Base-by-base conservation (phyloP, 2,888 invertebrate species). In the Tachystola acroxantha region DNA sequence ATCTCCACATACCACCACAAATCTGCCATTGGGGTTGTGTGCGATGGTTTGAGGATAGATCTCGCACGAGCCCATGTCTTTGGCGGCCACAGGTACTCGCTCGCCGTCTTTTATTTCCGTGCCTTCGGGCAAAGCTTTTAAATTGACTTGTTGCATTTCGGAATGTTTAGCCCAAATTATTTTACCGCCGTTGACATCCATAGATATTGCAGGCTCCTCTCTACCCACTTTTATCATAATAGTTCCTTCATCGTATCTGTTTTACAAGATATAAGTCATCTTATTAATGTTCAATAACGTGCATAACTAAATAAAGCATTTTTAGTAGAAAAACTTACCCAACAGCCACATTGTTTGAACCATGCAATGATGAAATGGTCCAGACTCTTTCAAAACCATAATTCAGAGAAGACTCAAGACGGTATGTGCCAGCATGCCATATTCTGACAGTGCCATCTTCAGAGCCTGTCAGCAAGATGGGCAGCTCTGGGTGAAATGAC, bases 61-160 rank as follows among this genome's bases (percentile, higher is more conserved):
- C 81, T 99, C 99, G 72, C 99, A 99, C 4, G 97, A 96, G 1
- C 99, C 99, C 96, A 99, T 97, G 65, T 99, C 99, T 73, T 99
- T 99, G 0, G 98, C 95, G 2, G 95, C 94, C 1, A 99, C 91
- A 0, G 98, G 96, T 9, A 99, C 88, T 1, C 96, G 89, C 76
- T 98, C 97, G 0, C 98, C 98, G 61, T 98, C 98, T 64, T 94
- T 93, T 39, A 96, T 90, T 66, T 93, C 93, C 0, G 90, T 88
- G 43, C 84, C 93, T 79, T 95, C 94, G 1, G 92, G 91, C 32
- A 95, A 72, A 0, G 96, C 93, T 70, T 97, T 97, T 47, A 97
- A 79, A 77, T 97, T 97, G 4, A 96, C 96, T 75, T 99, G 99
- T 71, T 99, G 99, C 73, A 99, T 92, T 85, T 99, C 99, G 0